Percentiles rank a stretch among this genome's conserved stretches.
These are phyloP conservation scores for Etheostoma nigrum DNA, from an alignment of 2,797 vertebrate genomes.

Conservation along the genomic window DNA sequence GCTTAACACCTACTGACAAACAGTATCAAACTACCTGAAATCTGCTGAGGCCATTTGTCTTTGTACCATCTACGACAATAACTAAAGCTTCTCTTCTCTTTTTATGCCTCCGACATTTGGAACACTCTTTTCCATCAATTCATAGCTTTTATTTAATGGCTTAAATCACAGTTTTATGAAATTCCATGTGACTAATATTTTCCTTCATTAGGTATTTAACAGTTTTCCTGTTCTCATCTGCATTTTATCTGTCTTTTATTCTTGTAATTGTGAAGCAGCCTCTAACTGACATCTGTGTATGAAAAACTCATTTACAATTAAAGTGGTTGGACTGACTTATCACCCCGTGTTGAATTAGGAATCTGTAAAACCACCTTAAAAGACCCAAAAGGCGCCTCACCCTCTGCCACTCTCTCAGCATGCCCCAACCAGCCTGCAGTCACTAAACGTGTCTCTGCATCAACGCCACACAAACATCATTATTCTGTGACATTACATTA, in stretches of 20 bases:
- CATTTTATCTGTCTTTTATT: not conserved
- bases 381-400: not conserved
- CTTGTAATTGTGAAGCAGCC: not conserved
- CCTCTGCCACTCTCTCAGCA: not conserved
- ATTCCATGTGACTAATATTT: too few species aligned
- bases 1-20: not conserved
- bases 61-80: not conserved
- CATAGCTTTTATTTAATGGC: too few species aligned
- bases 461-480: not conserved
- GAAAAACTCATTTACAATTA: not conserved
- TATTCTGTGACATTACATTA: too few species aligned
- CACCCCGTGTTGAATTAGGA: not conserved
- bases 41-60: not conserved
- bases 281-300: not conserved
- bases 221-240: not conserved
- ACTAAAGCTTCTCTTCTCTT: too few species aligned
- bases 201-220: too few species aligned
- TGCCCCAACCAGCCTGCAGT: not conserved
- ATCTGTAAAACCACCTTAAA: constrained; percentile 15
- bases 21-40: not conserved
- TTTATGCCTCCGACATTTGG: too few species aligned
- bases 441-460: not conserved
- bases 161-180: too few species aligned
- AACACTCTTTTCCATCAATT: too few species aligned
- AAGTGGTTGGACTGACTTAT: not conserved